Base-by-base conservation (phyloP, 2,888 invertebrate genomes). In the Tiliacea aurago region DNA sequence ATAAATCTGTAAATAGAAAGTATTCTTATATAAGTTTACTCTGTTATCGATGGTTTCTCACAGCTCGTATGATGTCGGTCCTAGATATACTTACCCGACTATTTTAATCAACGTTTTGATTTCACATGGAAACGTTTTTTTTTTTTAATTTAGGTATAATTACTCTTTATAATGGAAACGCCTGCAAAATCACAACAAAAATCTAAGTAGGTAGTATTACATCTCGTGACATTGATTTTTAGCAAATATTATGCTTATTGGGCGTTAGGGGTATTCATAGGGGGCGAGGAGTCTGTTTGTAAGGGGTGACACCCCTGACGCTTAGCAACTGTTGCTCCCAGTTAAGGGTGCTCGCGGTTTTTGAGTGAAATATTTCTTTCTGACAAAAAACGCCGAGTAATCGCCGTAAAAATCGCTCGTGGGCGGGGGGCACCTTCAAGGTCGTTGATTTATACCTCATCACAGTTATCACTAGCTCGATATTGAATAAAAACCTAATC, bases 281-380 rank as follows among this genome's bases (percentile, higher is more conserved):
- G 28, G 56, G 56, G 53, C 45, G 56, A 55, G n/a, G n/a, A 56
- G 33, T 23, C 33, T 37, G 37, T 37, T 55, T 62, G 55, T 49
- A 33, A 70, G 53, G 84, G 84, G 82, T 65, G 72, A 70, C 80
- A 83, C 82, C 84, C 84, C 78, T 84, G 61, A 63, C 69, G 45
- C 68, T 84, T 68, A 49, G 55, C 82, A 78, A 84, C 78, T 81
- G 78, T 83, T 84, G 81, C 81, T 70, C 61, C 45, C 63, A 55
- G 63, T 67, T 66, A 73, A 55, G n/a, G n/a, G n/a, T n/a, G n/a
- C n/a, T n/a, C n/a, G n/a, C n/a, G n/a, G n/a, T n/a, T n/a, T n/a
- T n/a, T n/a, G n/a, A n/a, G n/a, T n/a, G n/a, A n/a, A n/a, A n/a
- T n/a, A n/a, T n/a, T n/a, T n/a, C n/a, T n/a, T n/a, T n/a, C n/a